Conservation (phyloP, 2,113 vertebrate genomes). For the Percina caprodes region DNA sequence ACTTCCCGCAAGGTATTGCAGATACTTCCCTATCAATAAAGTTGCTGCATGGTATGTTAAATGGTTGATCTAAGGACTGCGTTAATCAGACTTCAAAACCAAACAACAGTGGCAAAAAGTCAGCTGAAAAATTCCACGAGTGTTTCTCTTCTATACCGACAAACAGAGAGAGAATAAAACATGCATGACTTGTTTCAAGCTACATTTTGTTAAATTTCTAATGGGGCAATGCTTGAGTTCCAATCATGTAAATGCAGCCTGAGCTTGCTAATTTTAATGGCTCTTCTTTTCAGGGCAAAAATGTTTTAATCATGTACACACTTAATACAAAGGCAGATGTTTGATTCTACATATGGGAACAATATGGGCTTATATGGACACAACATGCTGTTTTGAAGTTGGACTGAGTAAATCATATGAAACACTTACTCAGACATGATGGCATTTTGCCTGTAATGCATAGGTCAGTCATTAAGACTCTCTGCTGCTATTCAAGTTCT, state of each 20-base stretch:
- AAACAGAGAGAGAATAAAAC: constrained; percentile 33
- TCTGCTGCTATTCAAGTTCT: constrained; percentile 25
- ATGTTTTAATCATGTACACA: constrained; percentile 21
- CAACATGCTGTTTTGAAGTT: constrained; percentile 11
- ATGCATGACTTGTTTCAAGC: constrained; percentile 71
- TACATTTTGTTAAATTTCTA: constrained; percentile 33
- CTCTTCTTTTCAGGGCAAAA: constrained; percentile 33
- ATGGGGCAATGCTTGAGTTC: constrained; percentile 55
- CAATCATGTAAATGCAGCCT: constrained; percentile 52
- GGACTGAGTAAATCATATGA: background rate
- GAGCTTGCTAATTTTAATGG: constrained; percentile 42
- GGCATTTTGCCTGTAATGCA: constrained; percentile 29
- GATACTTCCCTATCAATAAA: constrained; percentile 25
- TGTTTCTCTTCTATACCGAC: constrained; percentile 31
- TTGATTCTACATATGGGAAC: constrained; percentile 22
- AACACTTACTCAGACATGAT: constrained; percentile 5
- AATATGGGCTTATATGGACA: constrained; percentile 24
- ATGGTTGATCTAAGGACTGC: constrained; percentile 57
- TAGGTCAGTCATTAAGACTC: constrained; percentile 24
- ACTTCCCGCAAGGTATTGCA: constrained; percentile 28
- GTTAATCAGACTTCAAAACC: constrained; percentile 33
- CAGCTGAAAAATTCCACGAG: constrained; percentile 16
- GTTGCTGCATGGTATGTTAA: constrained; percentile 76
- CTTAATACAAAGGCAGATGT: constrained; percentile 22
- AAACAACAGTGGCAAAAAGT: constrained; percentile 32